Evolutionary conservation across 1,140 invertebrate species (phyloP).

Genomic region (Melanaphis sacchari): DNA sequence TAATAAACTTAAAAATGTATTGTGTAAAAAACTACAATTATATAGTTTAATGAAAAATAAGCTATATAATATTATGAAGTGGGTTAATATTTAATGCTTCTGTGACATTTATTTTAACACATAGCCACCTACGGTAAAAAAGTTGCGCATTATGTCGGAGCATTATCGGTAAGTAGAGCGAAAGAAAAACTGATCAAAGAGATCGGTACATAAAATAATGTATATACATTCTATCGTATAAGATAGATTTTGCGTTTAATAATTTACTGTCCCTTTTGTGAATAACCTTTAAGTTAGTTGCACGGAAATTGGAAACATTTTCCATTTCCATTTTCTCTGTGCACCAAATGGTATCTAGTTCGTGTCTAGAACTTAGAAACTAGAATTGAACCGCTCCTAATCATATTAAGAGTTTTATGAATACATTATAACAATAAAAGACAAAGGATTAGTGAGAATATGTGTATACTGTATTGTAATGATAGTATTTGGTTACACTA

Average conservation of each 20-base stretch:
- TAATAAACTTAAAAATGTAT: background rate
- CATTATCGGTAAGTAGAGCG: background rate
- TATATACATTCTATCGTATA: background rate
- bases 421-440: background rate
- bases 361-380: background rate
- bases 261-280: slow-evolving; percentile 12
- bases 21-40: background rate
- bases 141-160: background rate
- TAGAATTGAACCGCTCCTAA: background rate
- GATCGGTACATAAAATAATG: background rate
- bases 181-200: slow-evolving; percentile 33
- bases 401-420: background rate
- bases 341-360: background rate
- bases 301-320: slow-evolving; percentile 19
- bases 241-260: background rate
- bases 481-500: background rate
- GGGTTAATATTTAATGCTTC: background rate
- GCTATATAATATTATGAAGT: background rate
- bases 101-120: background rate
- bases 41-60: background rate
- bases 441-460: background rate
- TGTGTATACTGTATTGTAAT: background rate
- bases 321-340: background rate
- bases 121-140: background rate
- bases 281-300: background rate